Percentiles rank a stretch among this genome's conserved stretches.
phyloP scores from a whole-genome alignment of 1,140 invertebrate genomes.

The Hycleus cichorii region DNA sequence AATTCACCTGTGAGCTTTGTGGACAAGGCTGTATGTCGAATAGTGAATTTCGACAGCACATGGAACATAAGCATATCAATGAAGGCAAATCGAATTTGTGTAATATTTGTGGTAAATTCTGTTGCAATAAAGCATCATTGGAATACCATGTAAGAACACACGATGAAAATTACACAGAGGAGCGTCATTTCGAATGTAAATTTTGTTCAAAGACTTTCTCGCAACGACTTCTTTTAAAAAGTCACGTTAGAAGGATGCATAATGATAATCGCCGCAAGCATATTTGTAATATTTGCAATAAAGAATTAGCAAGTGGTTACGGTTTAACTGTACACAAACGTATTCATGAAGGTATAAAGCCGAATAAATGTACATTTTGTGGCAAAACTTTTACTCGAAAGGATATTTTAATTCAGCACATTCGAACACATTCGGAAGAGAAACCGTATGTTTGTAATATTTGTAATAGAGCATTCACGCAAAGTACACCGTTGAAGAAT shows the following conservation, averaged over 20 bases:
- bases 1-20: conserved; percentile 27
- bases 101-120: conserved; percentile 28
- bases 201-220: background rate
- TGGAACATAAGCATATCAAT: conserved; percentile 24
- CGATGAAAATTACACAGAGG: conserved; percentile 5
- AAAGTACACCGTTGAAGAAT: conserved; percentile 48
- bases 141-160: conserved; percentile 28
- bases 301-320: too few relatives aligned
- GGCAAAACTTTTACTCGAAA: too few relatives aligned
- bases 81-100: conserved; percentile 17
- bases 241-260: background rate
- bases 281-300: conserved; percentile 30
- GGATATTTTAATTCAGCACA: too few relatives aligned
- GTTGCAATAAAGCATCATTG: conserved; percentile 30
- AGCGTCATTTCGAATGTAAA: background rate
- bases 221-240: background rate
- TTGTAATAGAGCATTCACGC: too few relatives aligned
- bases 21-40: conserved; percentile 32
- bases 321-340: too few relatives aligned
- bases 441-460: too few relatives aligned
- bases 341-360: too few relatives aligned
- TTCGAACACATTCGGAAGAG: too few relatives aligned
- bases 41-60: conserved; percentile 30
- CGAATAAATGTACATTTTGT: too few relatives aligned
- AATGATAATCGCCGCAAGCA: conserved; percentile 18